Evolutionary conservation across 2,797 vertebrate genomes (phyloP), one percentile per base, ranked within the genome.

Genomic region (Ammospiza maritima): DNA sequence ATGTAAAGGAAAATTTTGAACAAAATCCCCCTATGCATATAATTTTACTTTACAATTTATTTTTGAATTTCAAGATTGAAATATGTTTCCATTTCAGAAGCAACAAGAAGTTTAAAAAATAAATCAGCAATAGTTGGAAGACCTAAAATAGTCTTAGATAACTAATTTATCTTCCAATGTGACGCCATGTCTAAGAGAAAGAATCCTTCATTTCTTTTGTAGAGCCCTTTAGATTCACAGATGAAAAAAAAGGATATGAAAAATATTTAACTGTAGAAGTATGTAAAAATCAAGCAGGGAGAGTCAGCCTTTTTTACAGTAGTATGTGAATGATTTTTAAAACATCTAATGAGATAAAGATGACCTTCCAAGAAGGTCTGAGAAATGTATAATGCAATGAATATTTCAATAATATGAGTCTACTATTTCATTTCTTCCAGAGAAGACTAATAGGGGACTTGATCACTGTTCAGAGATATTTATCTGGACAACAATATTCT

Each of bases 291-390:
- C 32, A 26, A 73, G 15, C 16, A 80, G 15, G 17, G 8, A 58
- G 7, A 71, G 3, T 40, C 1, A 4, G 16, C 2, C 0, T n/a
- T 4, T 72, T 86, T 76, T 73, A 54, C 1, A 3, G 15, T 34
- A 69, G 3, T 9, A 6, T 51, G 19, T 47, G 6, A 8, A 30
- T 34, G 32, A 72, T 51, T 71, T 67, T 79, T 70, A 40, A 82
- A 82, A 78, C 1, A 0, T 36, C 17, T 38, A 3, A n/a, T 58
- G 20, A 67, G 10, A 42, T 78, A 71, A 85, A 66, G 21, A 38
- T 22, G 16, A 64, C n/a, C 17, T 90, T 90, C 34, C 38, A 79
- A 44, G 60, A 69, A 79, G 14, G 10, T 64, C 22, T 72, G 53
- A 50, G 44, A 90, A 81, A 77, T 48, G 25, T 25, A 57, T 40